These are phyloP conservation scores for Zaprionus kolodkinae DNA, from an alignment of 1,140 invertebrate species.

Conservation along the genomic window DNA sequence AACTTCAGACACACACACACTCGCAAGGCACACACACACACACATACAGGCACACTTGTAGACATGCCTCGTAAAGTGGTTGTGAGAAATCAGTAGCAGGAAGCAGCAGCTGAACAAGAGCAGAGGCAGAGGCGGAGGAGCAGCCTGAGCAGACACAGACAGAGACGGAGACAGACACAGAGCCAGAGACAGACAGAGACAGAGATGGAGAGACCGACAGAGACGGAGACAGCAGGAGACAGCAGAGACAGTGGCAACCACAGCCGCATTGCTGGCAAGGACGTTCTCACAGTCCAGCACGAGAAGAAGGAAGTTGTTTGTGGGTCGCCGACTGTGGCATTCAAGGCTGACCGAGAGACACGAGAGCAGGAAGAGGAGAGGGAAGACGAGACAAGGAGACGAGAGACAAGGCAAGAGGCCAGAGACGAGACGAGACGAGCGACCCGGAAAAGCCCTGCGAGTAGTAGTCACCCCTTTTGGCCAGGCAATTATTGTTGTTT, in stretches of 20 bases:
- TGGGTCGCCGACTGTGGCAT: constrained; percentile 58
- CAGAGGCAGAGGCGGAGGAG: neutral
- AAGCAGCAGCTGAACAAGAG: constrained; percentile 32
- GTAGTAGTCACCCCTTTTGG: constrained; percentile 52
- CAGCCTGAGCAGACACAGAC: neutral
- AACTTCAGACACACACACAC: constrained; percentile 70
- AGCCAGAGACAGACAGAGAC: neutral
- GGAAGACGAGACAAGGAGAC: constrained; percentile 14
- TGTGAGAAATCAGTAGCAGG: constrained; percentile 4
- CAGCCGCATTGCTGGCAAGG: constrained; percentile 74
- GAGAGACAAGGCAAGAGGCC: constrained; percentile 21
- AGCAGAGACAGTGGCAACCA: constrained; percentile 57
- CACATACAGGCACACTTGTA: constrained; percentile 19
- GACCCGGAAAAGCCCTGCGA: neutral
- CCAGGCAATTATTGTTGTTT: constrained; percentile 46
- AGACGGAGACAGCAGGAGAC: constrained; percentile 24
- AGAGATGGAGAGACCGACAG: neutral
- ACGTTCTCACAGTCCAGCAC: constrained; percentile 37
- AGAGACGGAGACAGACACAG: constrained; percentile 11
- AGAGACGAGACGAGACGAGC: constrained; percentile 36
- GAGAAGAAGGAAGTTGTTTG: constrained; percentile 77
- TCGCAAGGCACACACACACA: constrained; percentile 30
- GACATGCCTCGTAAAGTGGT: constrained; percentile 7
- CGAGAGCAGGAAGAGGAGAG: too few species aligned
- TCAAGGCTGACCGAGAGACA: constrained; percentile 51